phyloP scores from a whole-genome alignment of 1,140 invertebrate species.

The Sarcophaga peregrina region DNA sequence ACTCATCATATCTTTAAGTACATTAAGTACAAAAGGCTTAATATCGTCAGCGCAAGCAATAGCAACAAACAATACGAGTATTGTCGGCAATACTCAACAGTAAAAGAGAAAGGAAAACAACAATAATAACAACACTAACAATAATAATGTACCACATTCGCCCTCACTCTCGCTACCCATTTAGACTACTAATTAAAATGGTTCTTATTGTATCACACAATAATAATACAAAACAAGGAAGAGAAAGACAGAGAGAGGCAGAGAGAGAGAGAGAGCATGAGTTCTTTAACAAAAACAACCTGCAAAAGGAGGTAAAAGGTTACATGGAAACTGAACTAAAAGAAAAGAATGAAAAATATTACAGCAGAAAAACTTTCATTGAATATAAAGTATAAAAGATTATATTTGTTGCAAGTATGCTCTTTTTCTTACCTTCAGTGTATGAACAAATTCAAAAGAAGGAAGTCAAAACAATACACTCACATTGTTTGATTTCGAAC shows the following conservation, averaged over 20 bases:
- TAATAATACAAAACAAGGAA: not conserved
- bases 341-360: too few species aligned
- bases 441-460: too few species aligned
- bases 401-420: too few species aligned
- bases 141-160: conserved; percentile 38
- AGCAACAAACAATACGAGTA: not conserved
- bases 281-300: not conserved
- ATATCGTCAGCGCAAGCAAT: not conserved
- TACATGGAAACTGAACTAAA: not conserved
- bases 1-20: conserved; percentile 22
- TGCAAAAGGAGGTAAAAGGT: not conserved
- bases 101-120: not conserved
- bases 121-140: conserved; percentile 1
- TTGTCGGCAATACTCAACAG: not conserved
- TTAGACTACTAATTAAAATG: conserved; percentile 34
- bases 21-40: conserved; percentile 23
- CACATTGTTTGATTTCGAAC: too few species aligned
- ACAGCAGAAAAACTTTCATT: too few species aligned
- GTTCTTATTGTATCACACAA: conserved; percentile 12
- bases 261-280: not conserved
- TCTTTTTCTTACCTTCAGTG: too few species aligned
- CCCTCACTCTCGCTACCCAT: not conserved
- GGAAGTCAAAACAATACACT: too few species aligned
- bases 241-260: not conserved
- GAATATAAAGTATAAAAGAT: too few species aligned